phyloP scores from a whole-genome alignment of 2,888 invertebrate genomes.

The Byasa hedistus region DNA sequence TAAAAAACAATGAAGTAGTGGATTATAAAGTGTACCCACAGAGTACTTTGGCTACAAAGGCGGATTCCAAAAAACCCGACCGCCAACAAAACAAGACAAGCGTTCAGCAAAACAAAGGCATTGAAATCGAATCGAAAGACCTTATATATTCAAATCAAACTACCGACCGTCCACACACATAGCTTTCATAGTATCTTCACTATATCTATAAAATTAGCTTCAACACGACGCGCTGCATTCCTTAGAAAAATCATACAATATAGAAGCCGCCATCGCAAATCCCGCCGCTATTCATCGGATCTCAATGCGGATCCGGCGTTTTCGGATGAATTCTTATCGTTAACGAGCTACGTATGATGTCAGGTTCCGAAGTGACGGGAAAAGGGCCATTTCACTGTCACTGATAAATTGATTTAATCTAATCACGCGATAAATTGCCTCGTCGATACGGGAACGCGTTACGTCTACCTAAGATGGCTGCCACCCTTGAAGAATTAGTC shows the following conservation, averaged over 20 bases:
- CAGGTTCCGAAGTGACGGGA: constrained; percentile 64
- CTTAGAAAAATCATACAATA: constrained; percentile 25
- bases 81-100: too few species aligned
- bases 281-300: constrained; percentile 38
- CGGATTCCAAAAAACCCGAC: too few species aligned
- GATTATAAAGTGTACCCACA: too few species aligned
- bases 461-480: constrained; percentile 27
- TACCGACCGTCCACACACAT: too few species aligned
- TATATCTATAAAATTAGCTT: constrained; percentile 13
- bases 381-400: constrained; percentile 66
- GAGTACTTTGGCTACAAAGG: too few species aligned
- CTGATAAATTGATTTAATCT: constrained; percentile 73
- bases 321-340: constrained; percentile 58
- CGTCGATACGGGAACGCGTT: constrained; percentile 33
- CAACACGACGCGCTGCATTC: constrained; percentile 14
- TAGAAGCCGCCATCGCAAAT: constrained; percentile 39
- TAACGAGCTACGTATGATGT: constrained; percentile 57
- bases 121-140: too few species aligned
- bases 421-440: constrained; percentile 70
- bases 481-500: constrained; percentile 7
- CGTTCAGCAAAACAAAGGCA: too few species aligned
- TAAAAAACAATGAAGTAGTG: too few species aligned
- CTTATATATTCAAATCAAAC: too few species aligned
- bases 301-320: constrained; percentile 43
- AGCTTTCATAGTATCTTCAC: neutral